A percentile compares a stretch with the other conserved stretches of the same genome.
These are phyloP conservation scores for Leptoteleia sp. DNA, from an alignment of 1,140 invertebrate species.

Conservation along the genomic window DNA sequence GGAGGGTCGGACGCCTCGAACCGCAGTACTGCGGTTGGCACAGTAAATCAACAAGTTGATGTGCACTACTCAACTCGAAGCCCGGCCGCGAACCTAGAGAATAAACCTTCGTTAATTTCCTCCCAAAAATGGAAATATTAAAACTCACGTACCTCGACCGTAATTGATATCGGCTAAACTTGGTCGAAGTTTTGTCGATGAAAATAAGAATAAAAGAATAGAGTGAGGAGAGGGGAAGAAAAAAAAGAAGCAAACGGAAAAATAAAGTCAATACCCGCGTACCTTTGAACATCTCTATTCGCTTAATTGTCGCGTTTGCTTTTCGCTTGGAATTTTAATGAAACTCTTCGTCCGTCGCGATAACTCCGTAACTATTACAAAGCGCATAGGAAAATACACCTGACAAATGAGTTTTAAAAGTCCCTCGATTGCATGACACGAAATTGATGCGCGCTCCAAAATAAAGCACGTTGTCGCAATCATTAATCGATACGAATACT, in stretches of 20 bases:
- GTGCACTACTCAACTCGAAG: slow-evolving; percentile 65
- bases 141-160: slow-evolving; percentile 12
- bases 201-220: no score
- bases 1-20: slow-evolving; percentile 68
- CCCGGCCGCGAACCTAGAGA: slow-evolving; percentile 18
- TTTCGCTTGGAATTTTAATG: slow-evolving; percentile 46
- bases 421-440: slow-evolving; percentile 1
- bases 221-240: no score
- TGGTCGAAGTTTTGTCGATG: slow-evolving; percentile 16
- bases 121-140: slow-evolving; percentile 44
- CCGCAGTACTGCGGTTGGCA: slow-evolving; percentile 70
- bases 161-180: slow-evolving; percentile 37
- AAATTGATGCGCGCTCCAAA: slow-evolving; percentile 27
- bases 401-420: slow-evolving; percentile 26
- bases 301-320: slow-evolving; percentile 41
- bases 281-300: slow-evolving; percentile 50
- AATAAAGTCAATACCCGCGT: slow-evolving; percentile 25
- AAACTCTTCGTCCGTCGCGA: slow-evolving; percentile 24
- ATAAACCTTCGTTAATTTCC: slow-evolving; percentile 38
- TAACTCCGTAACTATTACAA: slow-evolving; percentile 31
- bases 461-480: slow-evolving; percentile 7
- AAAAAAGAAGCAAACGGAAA: no score
- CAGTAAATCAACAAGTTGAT: slow-evolving; percentile 80
- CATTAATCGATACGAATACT: slow-evolving; percentile 11
- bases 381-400: slow-evolving; percentile 32